These are phyloP conservation scores for Invenusta paracnida DNA, from an alignment of 2,888 invertebrate species.

Conservation along the genomic window DNA sequence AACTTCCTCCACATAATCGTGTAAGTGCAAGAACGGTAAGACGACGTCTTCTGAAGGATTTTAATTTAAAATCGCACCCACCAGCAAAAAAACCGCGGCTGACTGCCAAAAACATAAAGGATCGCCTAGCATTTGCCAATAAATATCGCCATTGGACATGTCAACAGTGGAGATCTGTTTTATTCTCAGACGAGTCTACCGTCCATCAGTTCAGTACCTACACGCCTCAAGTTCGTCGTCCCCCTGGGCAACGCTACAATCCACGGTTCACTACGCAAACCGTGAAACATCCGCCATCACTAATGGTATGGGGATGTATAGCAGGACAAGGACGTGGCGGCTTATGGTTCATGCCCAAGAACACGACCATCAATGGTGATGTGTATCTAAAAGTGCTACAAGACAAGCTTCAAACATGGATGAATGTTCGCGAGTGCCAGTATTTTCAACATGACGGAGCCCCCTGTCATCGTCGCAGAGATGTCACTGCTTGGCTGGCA, in stretches of 20 bases:
- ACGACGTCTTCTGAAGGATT: not conserved
- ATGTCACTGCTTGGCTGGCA: not conserved
- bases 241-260: not conserved
- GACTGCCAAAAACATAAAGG: not conserved
- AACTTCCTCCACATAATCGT: no score
- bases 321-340: constrained; percentile 16
- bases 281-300: not conserved
- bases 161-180: not conserved
- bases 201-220: not conserved
- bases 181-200: not conserved
- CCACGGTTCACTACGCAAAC: not conserved
- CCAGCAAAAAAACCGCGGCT: not conserved
- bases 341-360: constrained; percentile 18
- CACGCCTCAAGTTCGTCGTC: not conserved
- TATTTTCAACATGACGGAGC: constrained; percentile 11
- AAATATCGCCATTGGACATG: not conserved
- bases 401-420: constrained; percentile 2
- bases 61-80: not conserved
- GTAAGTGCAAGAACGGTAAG: no score
- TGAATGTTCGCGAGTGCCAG: not conserved
- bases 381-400: constrained; percentile 1
- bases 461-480: constrained; percentile 8
- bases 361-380: constrained; percentile 13
- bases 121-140: not conserved
- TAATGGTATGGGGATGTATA: constrained; percentile 25